Base-by-base conservation (phyloP, 2,797 vertebrate genomes). In the Gila robusta region DNA sequence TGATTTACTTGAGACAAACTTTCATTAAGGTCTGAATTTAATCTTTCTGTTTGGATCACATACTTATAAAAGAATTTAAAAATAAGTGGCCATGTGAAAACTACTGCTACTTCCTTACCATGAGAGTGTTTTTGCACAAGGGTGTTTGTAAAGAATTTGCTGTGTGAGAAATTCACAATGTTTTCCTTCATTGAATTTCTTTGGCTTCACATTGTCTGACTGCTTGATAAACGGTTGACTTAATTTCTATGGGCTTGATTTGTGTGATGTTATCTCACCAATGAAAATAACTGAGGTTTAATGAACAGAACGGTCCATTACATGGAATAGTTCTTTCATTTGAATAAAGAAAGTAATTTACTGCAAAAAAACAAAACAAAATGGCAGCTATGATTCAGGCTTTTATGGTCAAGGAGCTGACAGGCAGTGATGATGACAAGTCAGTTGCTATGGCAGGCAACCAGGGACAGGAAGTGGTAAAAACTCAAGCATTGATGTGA, bases 381-480 rank as follows among this genome's bases (percentile, higher is more conserved):
- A 85, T 52, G 69, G 85, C 35, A 76, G 28, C 14, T 23, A 88
- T 87, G 82, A 81, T 90, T 87, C 16, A 86, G 80, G 41, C 78
- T 77, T 62, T 80, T 54, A 21, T 17, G 62, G 21, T 81, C 32
- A 70, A 35, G 54, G 52, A 89, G 89, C 90, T 91, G 89, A 86
- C 78, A 89, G 59, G 21, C 77, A 49, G 70, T 52, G 62, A 72
- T 59, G 70, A 73, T 87, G 89, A 86, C 81, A 91, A 90, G 90
- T 67, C 70, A 41, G 72, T 79, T 81, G 62, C 69, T 85, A 77
- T 83, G 62, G 84, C 77, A 73, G 56, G 83, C 77, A 72, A 35
- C 74, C 83, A 79, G 86, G 82, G 72, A 86, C 73, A 85, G 44
- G 88, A 88, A 87, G 62, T 23, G 91, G 90, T 86, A 67, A 89